Evolutionary conservation across 2,113 vertebrate species (phyloP), one percentile per base, ranked within the genome.

Genomic region (Colaptes auratus): DNA sequence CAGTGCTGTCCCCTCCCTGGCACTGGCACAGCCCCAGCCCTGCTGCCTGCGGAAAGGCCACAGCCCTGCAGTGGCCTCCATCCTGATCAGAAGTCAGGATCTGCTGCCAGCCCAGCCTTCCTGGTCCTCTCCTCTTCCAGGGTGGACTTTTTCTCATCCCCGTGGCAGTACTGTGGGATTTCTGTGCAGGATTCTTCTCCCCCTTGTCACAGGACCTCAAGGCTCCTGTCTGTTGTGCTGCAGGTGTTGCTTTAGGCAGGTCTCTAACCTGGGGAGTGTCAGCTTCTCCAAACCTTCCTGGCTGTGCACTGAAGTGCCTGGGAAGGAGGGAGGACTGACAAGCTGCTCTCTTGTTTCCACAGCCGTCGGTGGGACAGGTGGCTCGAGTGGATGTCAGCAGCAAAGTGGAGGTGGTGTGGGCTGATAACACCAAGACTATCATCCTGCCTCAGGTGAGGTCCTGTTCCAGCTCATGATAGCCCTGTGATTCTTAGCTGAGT

Each of bases 321-420:
- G 28, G 33, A 55, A 39, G 39, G 63, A 33, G 70, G 50, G 61
- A 46, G 15, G 24, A 19, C 73, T 92, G 86, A 93, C 73, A 30
- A 9, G 10, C 12, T 15, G 1, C 44, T 91, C 44, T 91, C 35
- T 83, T 96, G 60, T 92, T 91, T 93, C 66, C 56, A 30, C 97
- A 99, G 99, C 99, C 99, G 1, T 99, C 99, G 0, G 99, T 99
- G 0, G 99, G 99, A 55, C 99, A 99, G 88, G 99, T 99, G 91
- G 99, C 98, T 95, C 98, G 98, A 1, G 99, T 99, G 95, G 99
- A 99, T 52, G 97, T 99, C 92, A 99, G 98, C 98, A 99, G 99
- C 96, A 99, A 99, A 94, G 99, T 99, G 95, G 99, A 99, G 96
- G 99, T 99, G 78, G 99, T 99, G 50, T 99, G 99, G 99, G 99